These are phyloP conservation scores for Stomorhina lunata DNA, from an alignment of 2,888 invertebrate species.

Conservation along the genomic window DNA sequence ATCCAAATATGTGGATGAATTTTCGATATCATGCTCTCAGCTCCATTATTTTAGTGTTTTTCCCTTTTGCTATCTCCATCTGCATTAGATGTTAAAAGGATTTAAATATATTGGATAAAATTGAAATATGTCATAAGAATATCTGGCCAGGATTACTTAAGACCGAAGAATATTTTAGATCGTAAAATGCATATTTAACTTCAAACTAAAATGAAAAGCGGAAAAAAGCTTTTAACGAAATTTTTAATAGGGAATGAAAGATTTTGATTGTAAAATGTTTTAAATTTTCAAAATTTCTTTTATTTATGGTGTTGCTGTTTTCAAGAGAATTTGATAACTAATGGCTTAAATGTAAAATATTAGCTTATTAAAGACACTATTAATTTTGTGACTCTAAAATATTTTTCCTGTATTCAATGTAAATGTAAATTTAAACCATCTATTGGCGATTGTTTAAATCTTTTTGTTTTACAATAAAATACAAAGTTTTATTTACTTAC, in stretches of 20 bases:
- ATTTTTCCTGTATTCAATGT: too few relatives aligned
- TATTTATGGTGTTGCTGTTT: too few relatives aligned
- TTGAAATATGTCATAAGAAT: background rate
- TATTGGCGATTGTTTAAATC: background rate
- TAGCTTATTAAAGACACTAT: too few relatives aligned
- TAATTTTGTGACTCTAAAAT: too few relatives aligned
- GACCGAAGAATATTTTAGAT: background rate
- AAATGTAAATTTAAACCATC: background rate
- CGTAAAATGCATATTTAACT: too few relatives aligned
- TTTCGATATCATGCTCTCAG: background rate
- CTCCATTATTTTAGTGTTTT: background rate
- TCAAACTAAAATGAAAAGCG: too few relatives aligned
- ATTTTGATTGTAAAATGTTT: too few relatives aligned
- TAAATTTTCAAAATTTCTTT: too few relatives aligned
- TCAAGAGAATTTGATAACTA: too few relatives aligned
- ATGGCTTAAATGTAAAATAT: too few relatives aligned
- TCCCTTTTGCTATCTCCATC: background rate
- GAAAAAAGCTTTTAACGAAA: too few relatives aligned
- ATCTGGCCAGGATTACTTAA: background rate
- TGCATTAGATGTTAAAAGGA: slow-evolving; percentile 30
- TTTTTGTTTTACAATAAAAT: background rate
- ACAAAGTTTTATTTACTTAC: background rate
- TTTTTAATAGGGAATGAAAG: too few relatives aligned
- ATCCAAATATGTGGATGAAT: background rate
- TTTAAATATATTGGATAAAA: slow-evolving; percentile 16